Percentiles rank a stretch among this genome's conserved stretches.
Conservation (phyloP, 2,113 vertebrate species). For the Pogona vitticeps region DNA sequence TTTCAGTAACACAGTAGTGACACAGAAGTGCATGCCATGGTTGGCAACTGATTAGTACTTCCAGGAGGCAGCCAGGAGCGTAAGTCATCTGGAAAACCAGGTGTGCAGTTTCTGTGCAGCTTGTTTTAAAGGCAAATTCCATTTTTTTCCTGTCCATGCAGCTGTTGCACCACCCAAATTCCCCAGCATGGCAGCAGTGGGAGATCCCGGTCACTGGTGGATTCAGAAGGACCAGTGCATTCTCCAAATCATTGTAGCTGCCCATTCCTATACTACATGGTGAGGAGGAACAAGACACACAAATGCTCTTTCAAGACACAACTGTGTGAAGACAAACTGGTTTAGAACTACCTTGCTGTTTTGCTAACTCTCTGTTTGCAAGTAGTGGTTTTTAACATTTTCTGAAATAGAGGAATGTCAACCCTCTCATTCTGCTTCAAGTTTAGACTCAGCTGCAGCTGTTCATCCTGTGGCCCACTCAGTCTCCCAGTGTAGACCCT, state of each 20-base stretch:
- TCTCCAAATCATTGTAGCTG: too few species aligned
- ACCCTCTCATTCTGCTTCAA: background rate
- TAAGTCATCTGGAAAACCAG: background rate
- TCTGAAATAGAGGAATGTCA: background rate
- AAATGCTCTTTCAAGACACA: too few species aligned
- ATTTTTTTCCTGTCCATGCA: background rate
- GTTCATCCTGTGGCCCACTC: background rate
- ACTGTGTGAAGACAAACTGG: too few species aligned
- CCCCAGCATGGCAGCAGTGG: too few species aligned
- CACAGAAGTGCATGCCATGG: background rate
- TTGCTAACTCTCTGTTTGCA: too few species aligned
- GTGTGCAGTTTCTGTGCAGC: background rate
- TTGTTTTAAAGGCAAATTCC: background rate
- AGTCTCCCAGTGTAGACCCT: background rate
- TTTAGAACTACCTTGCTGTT: too few species aligned
- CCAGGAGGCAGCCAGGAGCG: too few species aligned
- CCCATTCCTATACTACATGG: too few species aligned
- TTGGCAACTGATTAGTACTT: background rate
- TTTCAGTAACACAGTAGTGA: background rate
- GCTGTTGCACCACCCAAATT: background rate
- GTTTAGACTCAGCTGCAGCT: background rate
- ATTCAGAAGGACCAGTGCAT: too few species aligned
- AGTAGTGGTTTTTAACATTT: too few species aligned
- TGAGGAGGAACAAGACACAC: background rate
- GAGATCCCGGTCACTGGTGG: too few species aligned